A percentile compares a stretch with the other conserved stretches of the same genome.
Evolutionary conservation across 2,888 invertebrate genomes (phyloP).

Genomic region (Eupithecia vulgata): DNA sequence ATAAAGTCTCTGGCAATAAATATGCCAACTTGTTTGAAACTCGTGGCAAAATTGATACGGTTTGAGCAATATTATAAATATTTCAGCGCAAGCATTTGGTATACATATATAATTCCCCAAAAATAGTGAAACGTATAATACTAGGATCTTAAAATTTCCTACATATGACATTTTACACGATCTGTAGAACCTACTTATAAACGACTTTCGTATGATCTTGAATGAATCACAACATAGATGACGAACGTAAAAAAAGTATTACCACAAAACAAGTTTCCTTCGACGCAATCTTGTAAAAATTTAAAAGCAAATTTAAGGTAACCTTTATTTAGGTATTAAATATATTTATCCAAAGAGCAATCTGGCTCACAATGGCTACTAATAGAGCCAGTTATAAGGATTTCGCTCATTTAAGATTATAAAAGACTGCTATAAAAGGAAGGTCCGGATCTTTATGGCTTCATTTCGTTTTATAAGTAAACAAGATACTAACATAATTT

Average conservation of each 20-base stretch:
- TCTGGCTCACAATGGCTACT: neutral
- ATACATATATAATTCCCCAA: no score
- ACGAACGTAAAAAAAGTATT: no score
- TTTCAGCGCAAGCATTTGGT: neutral
- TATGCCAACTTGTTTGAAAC: constrained; percentile 1
- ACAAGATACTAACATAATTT: neutral
- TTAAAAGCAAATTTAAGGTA: neutral
- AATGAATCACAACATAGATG: no score
- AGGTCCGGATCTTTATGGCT: neutral
- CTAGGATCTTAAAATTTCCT: no score
- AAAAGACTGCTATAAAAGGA: neutral
- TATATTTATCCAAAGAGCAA: neutral
- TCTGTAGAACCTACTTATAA: no score
- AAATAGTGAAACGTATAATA: no score
- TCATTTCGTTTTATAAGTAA: neutral
- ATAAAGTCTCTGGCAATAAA: no score
- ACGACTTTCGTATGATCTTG: no score
- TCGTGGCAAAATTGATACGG: neutral
- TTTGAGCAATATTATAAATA: neutral
- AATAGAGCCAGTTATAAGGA: neutral
- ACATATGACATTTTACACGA: no score
- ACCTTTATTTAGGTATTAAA: no score
- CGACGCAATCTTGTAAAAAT: neutral
- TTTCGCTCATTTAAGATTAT: neutral
- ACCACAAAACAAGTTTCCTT: no score